These are phyloP conservation scores for Cartodere bifasciata DNA, from an alignment of 2,888 invertebrate genomes.

Conservation along the genomic window DNA sequence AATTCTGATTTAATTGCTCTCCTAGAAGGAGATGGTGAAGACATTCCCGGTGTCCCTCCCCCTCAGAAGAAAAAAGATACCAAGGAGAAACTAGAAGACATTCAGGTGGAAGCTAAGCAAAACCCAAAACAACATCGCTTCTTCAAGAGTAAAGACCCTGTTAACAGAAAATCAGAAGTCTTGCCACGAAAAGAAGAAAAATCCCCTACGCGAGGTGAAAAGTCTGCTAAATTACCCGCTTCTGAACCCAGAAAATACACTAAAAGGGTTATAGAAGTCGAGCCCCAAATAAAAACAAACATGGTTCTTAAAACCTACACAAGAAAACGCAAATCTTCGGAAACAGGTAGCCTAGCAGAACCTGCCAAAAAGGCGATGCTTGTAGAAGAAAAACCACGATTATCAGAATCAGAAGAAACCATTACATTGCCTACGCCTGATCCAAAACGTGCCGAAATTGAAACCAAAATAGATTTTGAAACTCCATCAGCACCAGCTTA, in stretches of 20 bases:
- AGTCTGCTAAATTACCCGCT: neutral
- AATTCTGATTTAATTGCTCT: slow-evolving; percentile 44
- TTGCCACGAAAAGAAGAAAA: too few species aligned
- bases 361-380: slow-evolving; percentile 8
- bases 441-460: slow-evolving; percentile 1
- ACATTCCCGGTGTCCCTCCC: slow-evolving; percentile 6
- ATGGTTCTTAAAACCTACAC: slow-evolving; percentile 31
- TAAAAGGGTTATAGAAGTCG: slow-evolving; percentile 20
- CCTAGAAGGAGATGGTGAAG: slow-evolving; percentile 41
- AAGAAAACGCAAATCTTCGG: slow-evolving; percentile 28
- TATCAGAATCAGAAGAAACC: slow-evolving; percentile 1
- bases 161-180: neutral
- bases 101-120: slow-evolving; percentile 42
- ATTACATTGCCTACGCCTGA: slow-evolving; percentile 6
- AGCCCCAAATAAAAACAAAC: slow-evolving; percentile 26
- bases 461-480: slow-evolving; percentile 11
- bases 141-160: slow-evolving; percentile 6
- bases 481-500: slow-evolving; percentile 21
- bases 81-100: slow-evolving; percentile 23
- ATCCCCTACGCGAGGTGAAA: too few species aligned
- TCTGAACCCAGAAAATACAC: neutral
- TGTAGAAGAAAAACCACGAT: neutral
- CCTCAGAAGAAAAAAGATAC: slow-evolving; percentile 2
- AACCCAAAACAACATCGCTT: too few species aligned
- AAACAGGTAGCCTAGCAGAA: slow-evolving; percentile 5